Conservation (phyloP, 2,888 invertebrate genomes). For the Eupithecia tripunctaria region DNA sequence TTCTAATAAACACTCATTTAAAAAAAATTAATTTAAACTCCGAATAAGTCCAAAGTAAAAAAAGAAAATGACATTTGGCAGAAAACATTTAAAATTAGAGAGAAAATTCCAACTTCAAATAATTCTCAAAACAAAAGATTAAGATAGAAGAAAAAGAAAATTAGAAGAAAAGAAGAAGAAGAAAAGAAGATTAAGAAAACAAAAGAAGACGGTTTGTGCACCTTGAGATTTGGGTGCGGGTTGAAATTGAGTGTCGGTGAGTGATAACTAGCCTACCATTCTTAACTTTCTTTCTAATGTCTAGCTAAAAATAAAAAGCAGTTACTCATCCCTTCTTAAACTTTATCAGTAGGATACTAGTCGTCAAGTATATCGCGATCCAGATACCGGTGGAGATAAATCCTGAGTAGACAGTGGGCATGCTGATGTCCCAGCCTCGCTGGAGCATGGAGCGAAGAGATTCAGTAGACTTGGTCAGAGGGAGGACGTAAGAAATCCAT, state of each 20-base stretch:
- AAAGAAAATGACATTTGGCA: neutral
- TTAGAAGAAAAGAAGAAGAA: too few relatives aligned
- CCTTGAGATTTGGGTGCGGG: neutral
- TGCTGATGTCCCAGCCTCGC: conserved; percentile 90
- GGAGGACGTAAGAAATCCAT: conserved; percentile 90
- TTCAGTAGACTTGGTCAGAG: conserved; percentile 94
- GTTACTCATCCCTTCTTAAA: conserved; percentile 90
- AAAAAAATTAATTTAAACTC: neutral
- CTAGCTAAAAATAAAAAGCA: neutral
- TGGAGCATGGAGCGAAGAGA: conserved; percentile 93
- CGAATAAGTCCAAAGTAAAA: neutral
- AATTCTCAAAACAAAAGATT: neutral
- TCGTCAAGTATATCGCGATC: conserved; percentile 90
- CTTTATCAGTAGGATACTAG: conserved; percentile 90
- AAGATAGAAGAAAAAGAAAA: too few relatives aligned
- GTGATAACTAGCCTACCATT: neutral
- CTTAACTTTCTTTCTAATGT: neutral
- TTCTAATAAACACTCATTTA: neutral
- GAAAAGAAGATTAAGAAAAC: too few relatives aligned
- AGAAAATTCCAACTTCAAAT: neutral
- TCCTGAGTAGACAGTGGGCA: conserved; percentile 91
- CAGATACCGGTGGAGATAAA: conserved; percentile 91
- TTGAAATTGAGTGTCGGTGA: neutral
- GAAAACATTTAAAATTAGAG: neutral
- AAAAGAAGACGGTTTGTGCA: neutral